phyloP scores from a whole-genome alignment of 1,140 invertebrate species.

The Spodoptera frugiperda region DNA sequence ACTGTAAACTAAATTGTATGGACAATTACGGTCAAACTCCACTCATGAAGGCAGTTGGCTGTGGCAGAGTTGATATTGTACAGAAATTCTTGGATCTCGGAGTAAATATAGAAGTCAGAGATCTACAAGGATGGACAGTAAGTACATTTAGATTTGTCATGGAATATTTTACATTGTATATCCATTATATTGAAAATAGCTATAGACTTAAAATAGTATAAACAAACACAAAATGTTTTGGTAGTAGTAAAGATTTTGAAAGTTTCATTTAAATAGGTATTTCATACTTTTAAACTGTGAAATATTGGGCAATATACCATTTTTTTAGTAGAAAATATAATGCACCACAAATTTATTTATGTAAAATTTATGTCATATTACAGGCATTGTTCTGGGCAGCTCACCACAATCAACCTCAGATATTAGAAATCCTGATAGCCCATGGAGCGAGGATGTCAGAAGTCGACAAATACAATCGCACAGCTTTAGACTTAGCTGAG shows the following conservation, averaged over 20 bases:
- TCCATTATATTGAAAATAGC: neutral
- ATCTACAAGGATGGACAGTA: conserved; percentile 86
- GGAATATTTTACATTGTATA: neutral
- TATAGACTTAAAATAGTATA: too few species aligned
- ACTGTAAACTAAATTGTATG: conserved; percentile 75
- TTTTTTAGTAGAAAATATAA: too few species aligned
- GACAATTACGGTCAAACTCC: conserved; percentile 85
- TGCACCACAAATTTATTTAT: too few species aligned
- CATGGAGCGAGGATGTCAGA: conserved; percentile 79
- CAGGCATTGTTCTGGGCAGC: conserved; percentile 87
- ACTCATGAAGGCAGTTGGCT: conserved; percentile 86
- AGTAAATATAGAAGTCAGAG: conserved; percentile 85
- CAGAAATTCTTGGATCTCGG: conserved; percentile 79
- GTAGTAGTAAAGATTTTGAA: too few species aligned
- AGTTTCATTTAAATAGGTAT: too few species aligned
- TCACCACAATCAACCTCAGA: conserved; percentile 80
- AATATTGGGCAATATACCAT: too few species aligned
- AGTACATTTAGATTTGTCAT: neutral
- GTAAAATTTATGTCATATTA: conserved; percentile 49
- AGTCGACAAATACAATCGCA: conserved; percentile 75
- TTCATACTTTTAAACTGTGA: too few species aligned
- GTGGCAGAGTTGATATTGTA: conserved; percentile 78
- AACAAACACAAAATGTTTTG: too few species aligned
- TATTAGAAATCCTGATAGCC: conserved; percentile 83
- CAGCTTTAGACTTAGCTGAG: conserved; percentile 80